Percentiles rank a stretch among this genome's conserved stretches.
Evolutionary conservation across 2,113 vertebrate genomes (phyloP).

Genomic region (Anthoscopus minutus): DNA sequence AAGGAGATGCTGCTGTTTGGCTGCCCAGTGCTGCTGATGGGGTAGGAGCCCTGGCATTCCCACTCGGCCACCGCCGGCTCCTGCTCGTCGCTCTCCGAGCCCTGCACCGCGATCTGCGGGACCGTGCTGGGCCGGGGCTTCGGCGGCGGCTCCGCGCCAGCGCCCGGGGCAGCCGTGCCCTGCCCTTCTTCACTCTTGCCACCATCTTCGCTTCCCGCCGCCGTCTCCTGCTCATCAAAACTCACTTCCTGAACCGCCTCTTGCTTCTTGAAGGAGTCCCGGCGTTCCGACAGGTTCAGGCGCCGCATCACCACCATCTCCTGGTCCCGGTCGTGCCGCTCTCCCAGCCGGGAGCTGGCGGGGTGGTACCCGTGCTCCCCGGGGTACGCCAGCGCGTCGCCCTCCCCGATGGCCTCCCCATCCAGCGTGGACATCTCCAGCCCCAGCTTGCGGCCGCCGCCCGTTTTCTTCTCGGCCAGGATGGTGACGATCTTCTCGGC

Average conservation of each 20-base stretch:
- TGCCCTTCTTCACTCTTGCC: neutral
- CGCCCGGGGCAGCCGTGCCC: neutral
- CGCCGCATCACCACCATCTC: slow-evolving; percentile 93
- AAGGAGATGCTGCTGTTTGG: neutral
- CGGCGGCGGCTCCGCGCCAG: neutral
- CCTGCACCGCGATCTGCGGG: slow-evolving; percentile 88
- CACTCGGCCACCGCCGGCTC: slow-evolving; percentile 25
- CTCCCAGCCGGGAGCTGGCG: slow-evolving; percentile 46
- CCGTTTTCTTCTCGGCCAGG: slow-evolving; percentile 68
- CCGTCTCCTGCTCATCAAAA: slow-evolving; percentile 83
- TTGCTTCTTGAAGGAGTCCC: slow-evolving; percentile 97
- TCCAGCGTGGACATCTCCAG: slow-evolving; percentile 74
- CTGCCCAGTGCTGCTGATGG: neutral
- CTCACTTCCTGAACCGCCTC: slow-evolving; percentile 97
- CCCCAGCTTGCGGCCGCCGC: slow-evolving; percentile 71
- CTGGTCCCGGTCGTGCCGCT: slow-evolving; percentile 73
- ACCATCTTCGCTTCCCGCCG: neutral
- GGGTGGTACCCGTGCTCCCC: slow-evolving; percentile 66
- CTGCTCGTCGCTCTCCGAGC: slow-evolving; percentile 78
- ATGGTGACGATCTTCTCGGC: slow-evolving; percentile 83
- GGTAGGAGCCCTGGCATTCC: slow-evolving; percentile 74
- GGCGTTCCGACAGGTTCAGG: slow-evolving; percentile 88
- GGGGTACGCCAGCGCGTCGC: neutral
- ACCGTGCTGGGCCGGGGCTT: slow-evolving; percentile 68
- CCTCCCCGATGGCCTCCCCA: slow-evolving; percentile 53